phyloP scores from a whole-genome alignment of 2,113 vertebrate species.

The Corapipo altera region DNA sequence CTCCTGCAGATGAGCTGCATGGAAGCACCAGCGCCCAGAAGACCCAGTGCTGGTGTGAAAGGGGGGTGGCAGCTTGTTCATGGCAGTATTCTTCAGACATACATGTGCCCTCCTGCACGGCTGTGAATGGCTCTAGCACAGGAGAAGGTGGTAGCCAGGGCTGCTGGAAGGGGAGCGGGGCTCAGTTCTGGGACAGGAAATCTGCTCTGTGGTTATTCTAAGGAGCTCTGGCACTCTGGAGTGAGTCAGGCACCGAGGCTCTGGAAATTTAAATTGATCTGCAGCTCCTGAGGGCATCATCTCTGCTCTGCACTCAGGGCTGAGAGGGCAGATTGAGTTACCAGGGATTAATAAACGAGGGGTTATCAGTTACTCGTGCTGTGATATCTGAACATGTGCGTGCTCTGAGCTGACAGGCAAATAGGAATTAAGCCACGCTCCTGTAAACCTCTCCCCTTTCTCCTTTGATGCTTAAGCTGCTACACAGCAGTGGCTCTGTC shows the following conservation, averaged over 20 bases:
- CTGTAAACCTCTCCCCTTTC: neutral
- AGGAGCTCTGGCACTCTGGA: neutral
- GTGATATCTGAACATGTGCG: neutral
- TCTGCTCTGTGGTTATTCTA: neutral
- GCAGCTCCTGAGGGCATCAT: neutral
- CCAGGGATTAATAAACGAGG: slow-evolving; percentile 4
- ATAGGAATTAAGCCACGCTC: neutral
- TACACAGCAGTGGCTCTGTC: neutral
- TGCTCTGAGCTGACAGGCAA: neutral
- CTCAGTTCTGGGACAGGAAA: neutral
- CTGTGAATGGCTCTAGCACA: neutral
- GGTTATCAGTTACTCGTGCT: neutral
- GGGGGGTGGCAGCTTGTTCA: neutral
- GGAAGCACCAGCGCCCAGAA: neutral
- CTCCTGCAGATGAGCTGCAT: neutral
- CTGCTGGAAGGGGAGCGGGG: neutral
- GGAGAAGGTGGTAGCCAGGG: neutral
- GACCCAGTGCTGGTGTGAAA: neutral
- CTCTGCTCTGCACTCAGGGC: neutral
- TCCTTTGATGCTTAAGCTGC: neutral
- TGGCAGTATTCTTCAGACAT: neutral
- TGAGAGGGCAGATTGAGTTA: slow-evolving; percentile 9
- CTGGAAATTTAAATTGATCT: slow-evolving; percentile 5
- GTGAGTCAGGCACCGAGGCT: neutral
- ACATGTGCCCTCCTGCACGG: neutral